These are phyloP conservation scores for Microplitis manilae DNA, from an alignment of 2,888 invertebrate species.

Conservation along the genomic window DNA sequence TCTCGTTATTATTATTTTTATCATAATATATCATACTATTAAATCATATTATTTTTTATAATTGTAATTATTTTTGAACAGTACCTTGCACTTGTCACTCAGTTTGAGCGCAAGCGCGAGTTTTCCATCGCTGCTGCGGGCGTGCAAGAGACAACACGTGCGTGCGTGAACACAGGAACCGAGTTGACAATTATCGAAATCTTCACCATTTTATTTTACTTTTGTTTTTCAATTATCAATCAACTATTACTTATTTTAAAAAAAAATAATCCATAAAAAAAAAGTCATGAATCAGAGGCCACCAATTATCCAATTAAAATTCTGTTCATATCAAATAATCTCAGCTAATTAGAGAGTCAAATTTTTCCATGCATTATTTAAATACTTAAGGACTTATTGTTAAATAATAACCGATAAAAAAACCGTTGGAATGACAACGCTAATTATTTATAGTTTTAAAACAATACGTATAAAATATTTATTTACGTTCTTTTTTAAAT, in stretches of 20 bases:
- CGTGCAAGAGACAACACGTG: slow-evolving; percentile 65
- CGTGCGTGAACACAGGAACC: slow-evolving; percentile 75
- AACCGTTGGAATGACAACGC: slow-evolving; percentile 63
- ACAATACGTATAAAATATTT: slow-evolving; percentile 68
- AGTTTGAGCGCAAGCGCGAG: slow-evolving; percentile 84
- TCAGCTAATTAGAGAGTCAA: slow-evolving; percentile 13
- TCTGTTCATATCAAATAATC: background rate
- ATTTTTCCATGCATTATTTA: slow-evolving; percentile 29
- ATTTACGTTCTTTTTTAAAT: slow-evolving; percentile 52
- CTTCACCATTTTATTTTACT: slow-evolving; percentile 38
- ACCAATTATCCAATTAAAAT: slow-evolving; percentile 3
- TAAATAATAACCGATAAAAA: slow-evolving; percentile 24
- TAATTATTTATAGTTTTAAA: slow-evolving; percentile 60
- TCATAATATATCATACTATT: slow-evolving; percentile 3
- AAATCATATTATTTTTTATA: slow-evolving; percentile 43
- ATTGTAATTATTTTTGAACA: slow-evolving; percentile 70
- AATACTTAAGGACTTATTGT: slow-evolving; percentile 18
- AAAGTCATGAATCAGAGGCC: background rate
- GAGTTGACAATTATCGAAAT: slow-evolving; percentile 57
- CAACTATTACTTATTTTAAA: background rate
- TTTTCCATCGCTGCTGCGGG: slow-evolving; percentile 73
- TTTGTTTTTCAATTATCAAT: slow-evolving; percentile 11
- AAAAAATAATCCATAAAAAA: background rate
- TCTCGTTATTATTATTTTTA: background rate
- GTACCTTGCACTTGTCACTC: slow-evolving; percentile 88